Percentiles rank a stretch among this genome's conserved stretches.
These are phyloP conservation scores for Synanthedon formicaeformis DNA, from an alignment of 2,888 invertebrate genomes.

Conservation along the genomic window DNA sequence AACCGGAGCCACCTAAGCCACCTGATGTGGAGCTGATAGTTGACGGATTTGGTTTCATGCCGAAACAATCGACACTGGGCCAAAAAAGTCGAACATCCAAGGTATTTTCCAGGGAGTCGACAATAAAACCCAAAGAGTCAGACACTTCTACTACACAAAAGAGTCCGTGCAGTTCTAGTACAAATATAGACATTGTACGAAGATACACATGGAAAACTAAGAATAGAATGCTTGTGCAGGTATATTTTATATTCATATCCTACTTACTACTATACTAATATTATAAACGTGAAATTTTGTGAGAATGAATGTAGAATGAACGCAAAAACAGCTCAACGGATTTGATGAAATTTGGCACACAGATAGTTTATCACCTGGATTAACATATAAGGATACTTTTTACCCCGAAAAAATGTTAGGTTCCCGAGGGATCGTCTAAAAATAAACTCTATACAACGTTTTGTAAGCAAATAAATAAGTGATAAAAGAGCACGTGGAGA, in stretches of 20 bases:
- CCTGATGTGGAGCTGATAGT: constrained; percentile 53
- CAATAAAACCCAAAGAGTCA: background rate
- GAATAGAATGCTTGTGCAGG: constrained; percentile 74
- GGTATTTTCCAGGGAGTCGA: constrained; percentile 13
- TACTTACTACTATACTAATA: too few species aligned
- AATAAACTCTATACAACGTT: too few species aligned
- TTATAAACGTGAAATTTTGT: too few species aligned
- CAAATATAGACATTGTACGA: constrained; percentile 58
- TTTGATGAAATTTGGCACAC: too few species aligned
- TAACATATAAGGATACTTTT: too few species aligned
- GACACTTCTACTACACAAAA: constrained; percentile 6
- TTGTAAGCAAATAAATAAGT: too few species aligned
- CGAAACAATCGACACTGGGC: constrained; percentile 12
- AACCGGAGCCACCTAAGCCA: constrained; percentile 24
- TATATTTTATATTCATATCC: constrained; percentile 11
- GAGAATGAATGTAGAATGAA: too few species aligned
- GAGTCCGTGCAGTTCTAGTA: constrained; percentile 47
- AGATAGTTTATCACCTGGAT: too few species aligned
- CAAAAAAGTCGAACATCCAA: constrained; percentile 9
- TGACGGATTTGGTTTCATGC: constrained; percentile 66
- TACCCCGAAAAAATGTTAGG: too few species aligned
- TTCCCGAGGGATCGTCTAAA: too few species aligned
- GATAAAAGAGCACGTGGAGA: too few species aligned
- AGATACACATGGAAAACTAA: constrained; percentile 77
- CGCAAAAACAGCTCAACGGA: too few species aligned